Evolutionary conservation across 2,888 invertebrate genomes (phyloP).

Genomic region (Amphipoea lucens): DNA sequence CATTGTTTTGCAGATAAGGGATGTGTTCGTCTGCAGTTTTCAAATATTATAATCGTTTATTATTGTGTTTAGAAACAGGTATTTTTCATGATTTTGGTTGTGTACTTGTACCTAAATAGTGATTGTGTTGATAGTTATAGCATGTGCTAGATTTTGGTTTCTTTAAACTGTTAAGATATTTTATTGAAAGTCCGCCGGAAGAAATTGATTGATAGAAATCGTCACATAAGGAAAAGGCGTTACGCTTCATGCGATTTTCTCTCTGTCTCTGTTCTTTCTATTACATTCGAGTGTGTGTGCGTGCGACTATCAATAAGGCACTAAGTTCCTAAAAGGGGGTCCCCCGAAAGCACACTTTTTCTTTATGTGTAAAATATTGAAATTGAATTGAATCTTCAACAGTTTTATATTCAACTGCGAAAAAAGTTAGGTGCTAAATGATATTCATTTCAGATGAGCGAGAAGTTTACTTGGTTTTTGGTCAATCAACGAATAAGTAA

Average conservation of each 20-base stretch:
- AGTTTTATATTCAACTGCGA: neutral
- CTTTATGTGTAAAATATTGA: neutral
- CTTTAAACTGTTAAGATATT: neutral
- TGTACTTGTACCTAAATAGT: neutral
- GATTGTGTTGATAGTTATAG: neutral
- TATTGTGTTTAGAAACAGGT: neutral
- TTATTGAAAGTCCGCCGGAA: no score
- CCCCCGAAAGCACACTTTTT: neutral
- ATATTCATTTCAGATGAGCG: neutral
- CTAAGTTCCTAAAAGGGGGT: neutral
- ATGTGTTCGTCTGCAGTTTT: neutral
- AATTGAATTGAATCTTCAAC: neutral
- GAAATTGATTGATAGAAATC: no score
- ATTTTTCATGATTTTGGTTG: neutral
- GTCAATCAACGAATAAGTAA: neutral
- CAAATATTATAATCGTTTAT: neutral
- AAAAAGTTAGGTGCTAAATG: neutral
- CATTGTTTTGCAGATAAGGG: slow-evolving; percentile 33
- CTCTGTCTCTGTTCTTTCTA: neutral
- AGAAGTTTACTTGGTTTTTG: neutral
- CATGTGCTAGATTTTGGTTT: neutral
- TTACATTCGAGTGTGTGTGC: neutral
- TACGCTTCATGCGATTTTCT: neutral
- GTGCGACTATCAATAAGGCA: neutral
- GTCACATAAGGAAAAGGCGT: neutral